Conservation (phyloP, 2,797 vertebrate genomes). For the Chanos chanos region DNA sequence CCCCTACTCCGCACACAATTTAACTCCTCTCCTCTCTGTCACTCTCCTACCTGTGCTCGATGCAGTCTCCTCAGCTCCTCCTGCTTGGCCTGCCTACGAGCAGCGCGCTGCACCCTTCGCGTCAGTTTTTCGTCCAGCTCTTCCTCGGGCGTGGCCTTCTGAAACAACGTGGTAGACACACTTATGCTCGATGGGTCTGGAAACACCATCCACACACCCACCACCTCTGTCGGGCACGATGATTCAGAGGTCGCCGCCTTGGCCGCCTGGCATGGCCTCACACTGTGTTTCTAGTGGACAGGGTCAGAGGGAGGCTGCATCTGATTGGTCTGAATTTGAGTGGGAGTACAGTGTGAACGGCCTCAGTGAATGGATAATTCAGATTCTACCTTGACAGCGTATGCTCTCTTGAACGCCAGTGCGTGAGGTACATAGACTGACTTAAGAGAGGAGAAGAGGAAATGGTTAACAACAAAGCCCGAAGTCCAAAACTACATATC, state of each 20-base stretch:
- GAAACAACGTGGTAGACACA: slow-evolving; percentile 62
- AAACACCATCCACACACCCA: slow-evolving; percentile 48
- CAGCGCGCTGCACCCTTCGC: slow-evolving; percentile 81
- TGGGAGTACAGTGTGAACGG: neutral
- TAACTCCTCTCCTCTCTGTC: no score
- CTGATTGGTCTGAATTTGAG: neutral
- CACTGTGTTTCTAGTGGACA: slow-evolving; percentile 45
- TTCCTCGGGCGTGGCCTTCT: slow-evolving; percentile 74
- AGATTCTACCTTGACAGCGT: slow-evolving; percentile 84
- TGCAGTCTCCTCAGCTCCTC: slow-evolving; percentile 91
- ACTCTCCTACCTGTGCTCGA: slow-evolving; percentile 82
- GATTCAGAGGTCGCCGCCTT: slow-evolving; percentile 46
- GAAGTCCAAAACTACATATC: neutral
- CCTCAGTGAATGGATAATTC: slow-evolving; percentile 47
- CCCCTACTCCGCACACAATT: neutral
- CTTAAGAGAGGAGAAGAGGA: slow-evolving; percentile 63
- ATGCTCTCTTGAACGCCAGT: slow-evolving; percentile 86
- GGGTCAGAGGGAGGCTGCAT: slow-evolving; percentile 7
- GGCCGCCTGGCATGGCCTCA: neutral
- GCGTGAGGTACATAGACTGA: slow-evolving; percentile 85
- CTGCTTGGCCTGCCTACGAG: slow-evolving; percentile 85
- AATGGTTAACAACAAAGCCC: slow-evolving; percentile 64
- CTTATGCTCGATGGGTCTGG: slow-evolving; percentile 62
- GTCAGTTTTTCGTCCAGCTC: slow-evolving; percentile 84
- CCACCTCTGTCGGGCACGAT: slow-evolving; percentile 58